Conservation (phyloP, 1,140 invertebrate genomes). For the Nasonia vitripennis region DNA sequence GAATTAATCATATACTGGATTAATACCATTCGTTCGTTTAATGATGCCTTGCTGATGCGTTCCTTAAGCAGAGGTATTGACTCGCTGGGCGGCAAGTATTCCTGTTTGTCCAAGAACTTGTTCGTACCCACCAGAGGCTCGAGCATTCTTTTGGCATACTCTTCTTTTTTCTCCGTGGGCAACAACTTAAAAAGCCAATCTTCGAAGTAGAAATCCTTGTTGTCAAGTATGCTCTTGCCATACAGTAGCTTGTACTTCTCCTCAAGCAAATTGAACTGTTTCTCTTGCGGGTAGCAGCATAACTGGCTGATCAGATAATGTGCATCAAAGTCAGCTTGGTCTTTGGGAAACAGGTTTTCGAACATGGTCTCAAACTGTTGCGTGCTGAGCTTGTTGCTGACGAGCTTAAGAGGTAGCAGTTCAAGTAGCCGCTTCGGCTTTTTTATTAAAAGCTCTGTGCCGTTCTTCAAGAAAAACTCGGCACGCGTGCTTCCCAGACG, state of each 20-base stretch:
- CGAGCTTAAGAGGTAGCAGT: conserved; percentile 56
- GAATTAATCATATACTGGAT: conserved; percentile 55
- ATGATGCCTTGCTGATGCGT: conserved; percentile 53
- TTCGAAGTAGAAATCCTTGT: background rate
- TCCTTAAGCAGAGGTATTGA: conserved; percentile 57
- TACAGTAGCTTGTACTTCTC: conserved; percentile 58
- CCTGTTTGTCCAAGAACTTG: conserved; percentile 23
- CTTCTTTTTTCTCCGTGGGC: conserved; percentile 55
- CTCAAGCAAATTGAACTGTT: conserved; percentile 53
- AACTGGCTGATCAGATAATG: conserved; percentile 47
- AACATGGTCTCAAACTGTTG: conserved; percentile 60
- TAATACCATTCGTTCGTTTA: conserved; percentile 7
- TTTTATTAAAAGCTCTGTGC: conserved; percentile 49
- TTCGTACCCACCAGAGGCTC: background rate
- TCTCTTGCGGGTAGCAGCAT: conserved; percentile 54
- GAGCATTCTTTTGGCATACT: conserved; percentile 16
- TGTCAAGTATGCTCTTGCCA: conserved; percentile 48
- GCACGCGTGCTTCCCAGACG: conserved; percentile 57
- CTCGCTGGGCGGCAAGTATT: conserved; percentile 59
- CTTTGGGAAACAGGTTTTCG: conserved; percentile 52
- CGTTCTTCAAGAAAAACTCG: conserved; percentile 59
- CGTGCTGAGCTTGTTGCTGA: conserved; percentile 50
- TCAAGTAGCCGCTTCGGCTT: conserved; percentile 52
- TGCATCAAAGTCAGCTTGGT: conserved; percentile 36
- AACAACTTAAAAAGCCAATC: conserved; percentile 15